phyloP scores from a whole-genome alignment of 2,113 vertebrate species.

The Myiozetetes cayanensis region DNA sequence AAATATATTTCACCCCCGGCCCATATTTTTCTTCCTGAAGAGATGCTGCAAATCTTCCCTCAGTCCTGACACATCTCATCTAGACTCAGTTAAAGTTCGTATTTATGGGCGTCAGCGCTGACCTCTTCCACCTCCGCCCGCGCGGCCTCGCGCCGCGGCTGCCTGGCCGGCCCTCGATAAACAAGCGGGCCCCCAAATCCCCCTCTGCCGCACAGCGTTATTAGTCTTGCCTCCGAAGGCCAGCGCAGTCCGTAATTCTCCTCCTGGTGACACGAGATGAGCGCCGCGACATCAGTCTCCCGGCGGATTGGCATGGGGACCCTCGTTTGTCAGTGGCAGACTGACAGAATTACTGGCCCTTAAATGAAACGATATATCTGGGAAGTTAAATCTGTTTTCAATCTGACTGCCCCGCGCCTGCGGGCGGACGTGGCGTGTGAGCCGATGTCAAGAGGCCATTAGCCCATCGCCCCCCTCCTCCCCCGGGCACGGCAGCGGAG shows the following conservation, averaged over 20 bases:
- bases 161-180: slow-evolving; percentile 54
- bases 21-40: slow-evolving; percentile 62
- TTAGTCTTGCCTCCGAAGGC: slow-evolving; percentile 79
- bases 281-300: slow-evolving; percentile 41
- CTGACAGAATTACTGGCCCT: slow-evolving; percentile 81
- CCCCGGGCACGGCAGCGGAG: accelerated
- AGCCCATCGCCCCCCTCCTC: not conserved
- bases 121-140: slow-evolving; percentile 69
- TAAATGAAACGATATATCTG: slow-evolving; percentile 84
- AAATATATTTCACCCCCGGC: slow-evolving; percentile 53
- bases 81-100: slow-evolving; percentile 66
- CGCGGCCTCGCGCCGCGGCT: slow-evolving; percentile 28
- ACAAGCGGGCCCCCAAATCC: slow-evolving; percentile 58
- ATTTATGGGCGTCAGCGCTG: slow-evolving; percentile 73
- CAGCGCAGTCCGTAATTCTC: slow-evolving; percentile 78
- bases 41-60: slow-evolving; percentile 58
- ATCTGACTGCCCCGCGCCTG: slow-evolving; percentile 40
- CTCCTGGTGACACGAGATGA: slow-evolving; percentile 64
- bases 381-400: slow-evolving; percentile 74
- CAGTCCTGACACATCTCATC: slow-evolving; percentile 71
- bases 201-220: slow-evolving; percentile 45
- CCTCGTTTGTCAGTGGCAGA: slow-evolving; percentile 76
- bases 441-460: slow-evolving; percentile 62
- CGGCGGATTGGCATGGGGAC: slow-evolving; percentile 63
- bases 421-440: slow-evolving; percentile 65